A percentile compares a stretch with the other conserved stretches of the same genome.
These are phyloP conservation scores for Uloborus plumipes DNA, from an alignment of 2,888 invertebrate species.

Conservation along the genomic window DNA sequence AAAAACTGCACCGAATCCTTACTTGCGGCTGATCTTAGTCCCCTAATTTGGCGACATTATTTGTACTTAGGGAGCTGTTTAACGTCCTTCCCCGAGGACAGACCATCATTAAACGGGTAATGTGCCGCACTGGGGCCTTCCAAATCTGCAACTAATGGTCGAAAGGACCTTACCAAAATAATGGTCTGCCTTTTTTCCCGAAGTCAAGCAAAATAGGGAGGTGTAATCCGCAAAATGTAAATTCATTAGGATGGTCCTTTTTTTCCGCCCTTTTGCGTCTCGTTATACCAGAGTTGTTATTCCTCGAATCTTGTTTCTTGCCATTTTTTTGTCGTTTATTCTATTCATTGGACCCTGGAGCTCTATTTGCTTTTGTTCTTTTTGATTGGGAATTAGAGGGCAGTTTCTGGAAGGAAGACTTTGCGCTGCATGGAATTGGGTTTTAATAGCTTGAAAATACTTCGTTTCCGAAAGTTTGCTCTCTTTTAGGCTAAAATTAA, in stretches of 20 bases:
- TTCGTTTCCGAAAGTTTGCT: too few relatives aligned
- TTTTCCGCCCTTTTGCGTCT: not conserved
- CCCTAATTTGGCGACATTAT: conserved; percentile 62
- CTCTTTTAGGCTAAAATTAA: too few relatives aligned
- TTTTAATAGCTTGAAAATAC: too few relatives aligned
- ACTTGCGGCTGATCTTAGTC: conserved; percentile 38
- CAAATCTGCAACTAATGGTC: conserved; percentile 63
- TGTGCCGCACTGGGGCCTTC: conserved; percentile 50
- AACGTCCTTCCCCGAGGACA: conserved; percentile 47
- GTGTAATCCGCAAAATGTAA: conserved; percentile 60
- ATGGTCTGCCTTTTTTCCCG: conserved; percentile 32
- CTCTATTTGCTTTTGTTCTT: not conserved
- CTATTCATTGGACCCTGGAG: conserved; percentile 2
- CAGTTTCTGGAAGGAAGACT: too few relatives aligned
- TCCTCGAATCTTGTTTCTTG: conserved; percentile 3
- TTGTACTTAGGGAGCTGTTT: conserved; percentile 61
- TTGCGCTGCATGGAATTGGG: too few relatives aligned
- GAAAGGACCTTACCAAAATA: conserved; percentile 53
- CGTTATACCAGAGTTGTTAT: conserved; percentile 1
- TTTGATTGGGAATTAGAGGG: too few relatives aligned
- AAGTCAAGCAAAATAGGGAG: conserved; percentile 3
- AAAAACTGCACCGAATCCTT: conserved; percentile 13
- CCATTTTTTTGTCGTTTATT: too few relatives aligned
- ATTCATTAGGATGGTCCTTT: conserved; percentile 50
- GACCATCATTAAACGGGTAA: conserved; percentile 61